phyloP scores from a whole-genome alignment of 2,797 vertebrate species.

The Falco cherrug region DNA sequence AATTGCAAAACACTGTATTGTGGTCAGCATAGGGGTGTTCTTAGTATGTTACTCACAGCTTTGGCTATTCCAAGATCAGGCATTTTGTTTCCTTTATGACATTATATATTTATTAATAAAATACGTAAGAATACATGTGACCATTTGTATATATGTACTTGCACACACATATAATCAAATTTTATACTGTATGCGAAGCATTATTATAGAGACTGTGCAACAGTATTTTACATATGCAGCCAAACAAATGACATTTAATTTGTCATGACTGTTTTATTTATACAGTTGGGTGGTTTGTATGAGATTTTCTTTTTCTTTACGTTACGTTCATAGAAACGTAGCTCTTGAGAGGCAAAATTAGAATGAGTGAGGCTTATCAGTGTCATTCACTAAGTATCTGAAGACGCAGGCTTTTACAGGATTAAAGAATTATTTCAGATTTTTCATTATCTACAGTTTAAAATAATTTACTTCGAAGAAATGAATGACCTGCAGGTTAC shows the following conservation, averaged over 20 bases:
- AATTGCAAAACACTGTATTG: neutral
- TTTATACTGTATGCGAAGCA: neutral
- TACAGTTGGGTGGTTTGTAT: neutral
- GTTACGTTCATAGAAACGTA: neutral
- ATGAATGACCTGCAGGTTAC: neutral
- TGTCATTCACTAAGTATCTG: neutral
- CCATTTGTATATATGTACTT: accelerated
- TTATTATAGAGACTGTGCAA: neutral
- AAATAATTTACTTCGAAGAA: neutral
- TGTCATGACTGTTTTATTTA: neutral
- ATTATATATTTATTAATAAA: neutral
- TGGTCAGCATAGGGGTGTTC: neutral
- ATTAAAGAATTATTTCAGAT: no score
- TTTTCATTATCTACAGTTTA: slow-evolving; percentile 9
- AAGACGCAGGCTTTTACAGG: neutral
- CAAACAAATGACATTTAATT: neutral
- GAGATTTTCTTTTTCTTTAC: neutral
- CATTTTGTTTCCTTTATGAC: neutral
- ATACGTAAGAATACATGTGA: neutral
- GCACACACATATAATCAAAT: neutral
- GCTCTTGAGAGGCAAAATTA: neutral
- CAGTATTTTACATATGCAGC: neutral
- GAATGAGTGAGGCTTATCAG: neutral
- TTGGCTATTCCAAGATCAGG: neutral
- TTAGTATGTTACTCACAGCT: neutral